Evolutionary conservation across 2,797 vertebrate species (phyloP).

Genomic region (Enteromius afrohamiltoni): DNA sequence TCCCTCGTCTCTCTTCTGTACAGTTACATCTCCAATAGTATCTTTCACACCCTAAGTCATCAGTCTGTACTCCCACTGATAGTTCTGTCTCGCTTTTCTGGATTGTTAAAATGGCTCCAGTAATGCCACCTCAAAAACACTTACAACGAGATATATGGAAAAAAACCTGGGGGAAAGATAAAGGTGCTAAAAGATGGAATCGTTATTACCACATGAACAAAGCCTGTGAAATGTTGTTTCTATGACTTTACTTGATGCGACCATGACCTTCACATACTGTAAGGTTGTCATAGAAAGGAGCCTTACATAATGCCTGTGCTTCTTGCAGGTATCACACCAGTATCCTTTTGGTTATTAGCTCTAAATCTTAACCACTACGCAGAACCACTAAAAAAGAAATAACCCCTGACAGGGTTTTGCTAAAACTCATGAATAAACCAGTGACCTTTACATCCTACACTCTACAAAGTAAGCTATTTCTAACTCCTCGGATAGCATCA

Average conservation of each 20-base stretch:
- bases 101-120: constrained; percentile 28
- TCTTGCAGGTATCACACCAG: neutral
- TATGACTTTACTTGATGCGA: neutral
- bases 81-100: constrained; percentile 13
- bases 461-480: constrained; percentile 15
- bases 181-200: neutral
- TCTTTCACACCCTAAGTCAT: constrained; percentile 26
- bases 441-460: constrained; percentile 18
- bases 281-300: neutral
- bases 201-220: neutral
- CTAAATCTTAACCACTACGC: constrained; percentile 14
- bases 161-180: constrained; percentile 11
- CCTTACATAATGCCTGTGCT: neutral
- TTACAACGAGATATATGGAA: constrained; percentile 3
- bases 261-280: neutral
- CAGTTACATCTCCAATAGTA: constrained; percentile 19
- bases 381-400: neutral
- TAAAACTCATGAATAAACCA: constrained; percentile 5
- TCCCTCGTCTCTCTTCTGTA: constrained; percentile 35
- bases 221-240: neutral
- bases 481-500: neutral
- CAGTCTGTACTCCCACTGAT: constrained; percentile 8
- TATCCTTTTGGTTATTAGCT: neutral
- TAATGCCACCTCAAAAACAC: constrained; percentile 38
- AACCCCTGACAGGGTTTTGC: constrained; percentile 1